These are phyloP conservation scores for Carassius gibelio DNA, from an alignment of 2,113 vertebrate species.

Conservation along the genomic window DNA sequence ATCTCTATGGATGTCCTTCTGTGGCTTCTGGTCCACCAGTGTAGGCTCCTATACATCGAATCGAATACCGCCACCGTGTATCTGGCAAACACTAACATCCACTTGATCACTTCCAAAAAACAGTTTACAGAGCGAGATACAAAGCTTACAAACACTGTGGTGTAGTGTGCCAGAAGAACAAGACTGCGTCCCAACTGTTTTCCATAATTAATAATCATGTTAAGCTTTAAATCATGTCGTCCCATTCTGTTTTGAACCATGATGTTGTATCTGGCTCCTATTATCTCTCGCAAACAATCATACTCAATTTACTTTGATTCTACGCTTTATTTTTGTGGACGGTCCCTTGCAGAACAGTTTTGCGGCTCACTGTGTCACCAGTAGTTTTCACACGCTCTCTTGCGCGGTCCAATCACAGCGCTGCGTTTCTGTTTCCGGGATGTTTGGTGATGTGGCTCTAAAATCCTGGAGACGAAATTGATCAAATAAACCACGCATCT, in stretches of 20 bases:
- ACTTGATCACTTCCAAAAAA: constrained; percentile 66
- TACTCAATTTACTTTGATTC: neutral
- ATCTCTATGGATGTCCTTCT: constrained; percentile 39
- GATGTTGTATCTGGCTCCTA: neutral
- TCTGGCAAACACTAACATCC: constrained; percentile 65
- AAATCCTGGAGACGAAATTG: constrained; percentile 70
- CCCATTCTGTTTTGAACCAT: neutral
- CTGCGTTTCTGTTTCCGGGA: constrained; percentile 74
- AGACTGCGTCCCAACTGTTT: constrained; percentile 72
- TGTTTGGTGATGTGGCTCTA: constrained; percentile 82
- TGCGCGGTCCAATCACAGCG: constrained; percentile 70
- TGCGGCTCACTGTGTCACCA: neutral
- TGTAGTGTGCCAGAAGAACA: constrained; percentile 71
- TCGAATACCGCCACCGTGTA: constrained; percentile 66
- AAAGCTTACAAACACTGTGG: constrained; percentile 66
- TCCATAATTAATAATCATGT: constrained; percentile 66
- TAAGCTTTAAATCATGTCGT: constrained; percentile 65
- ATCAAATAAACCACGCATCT: constrained; percentile 61
- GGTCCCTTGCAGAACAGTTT: neutral
- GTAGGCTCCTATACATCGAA: constrained; percentile 66
- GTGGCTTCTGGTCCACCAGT: constrained; percentile 58
- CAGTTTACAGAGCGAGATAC: constrained; percentile 64
- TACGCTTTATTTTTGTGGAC: neutral
- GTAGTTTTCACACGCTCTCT: constrained; percentile 63
- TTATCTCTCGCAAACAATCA: neutral